Percentiles rank a stretch among this genome's conserved stretches.
phyloP scores from a whole-genome alignment of 2,113 vertebrate species.

The Plotosus lineatus region DNA sequence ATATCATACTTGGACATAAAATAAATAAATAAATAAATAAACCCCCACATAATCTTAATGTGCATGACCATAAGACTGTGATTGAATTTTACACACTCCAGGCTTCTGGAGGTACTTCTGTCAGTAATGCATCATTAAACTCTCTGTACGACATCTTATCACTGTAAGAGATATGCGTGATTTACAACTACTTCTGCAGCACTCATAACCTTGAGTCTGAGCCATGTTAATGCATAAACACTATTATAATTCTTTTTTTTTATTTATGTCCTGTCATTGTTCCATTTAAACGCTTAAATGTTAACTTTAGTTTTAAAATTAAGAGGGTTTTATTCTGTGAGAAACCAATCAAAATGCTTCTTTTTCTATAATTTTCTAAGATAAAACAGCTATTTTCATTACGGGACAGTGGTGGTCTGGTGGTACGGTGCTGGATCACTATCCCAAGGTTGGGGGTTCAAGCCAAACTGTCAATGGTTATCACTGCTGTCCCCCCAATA shows the following conservation, averaged over 20 bases:
- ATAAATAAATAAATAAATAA: too few relatives aligned
- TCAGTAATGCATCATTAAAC: conserved; percentile 3
- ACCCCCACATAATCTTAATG: not conserved
- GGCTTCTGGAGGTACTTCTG: not conserved
- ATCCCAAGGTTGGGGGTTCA: too few relatives aligned
- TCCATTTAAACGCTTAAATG: not conserved
- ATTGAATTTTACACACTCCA: not conserved
- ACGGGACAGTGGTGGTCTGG: too few relatives aligned
- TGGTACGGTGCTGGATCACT: too few relatives aligned
- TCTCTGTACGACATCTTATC: not conserved
- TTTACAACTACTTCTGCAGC: conserved; percentile 3
- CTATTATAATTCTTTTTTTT: not conserved
- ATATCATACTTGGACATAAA: not conserved
- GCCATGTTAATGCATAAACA: not conserved
- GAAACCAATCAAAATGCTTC: not conserved
- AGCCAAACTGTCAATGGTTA: too few relatives aligned
- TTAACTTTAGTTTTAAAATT: not conserved
- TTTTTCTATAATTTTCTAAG: not conserved
- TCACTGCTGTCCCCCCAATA: too few relatives aligned
- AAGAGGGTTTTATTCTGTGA: not conserved
- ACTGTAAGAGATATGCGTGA: not conserved
- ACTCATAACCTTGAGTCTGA: conserved; percentile 10
- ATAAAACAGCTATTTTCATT: not conserved
- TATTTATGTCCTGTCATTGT: not conserved
- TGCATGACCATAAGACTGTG: not conserved